Conservation (phyloP, 1,140 invertebrate genomes). For the Panulirus ornatus region DNA sequence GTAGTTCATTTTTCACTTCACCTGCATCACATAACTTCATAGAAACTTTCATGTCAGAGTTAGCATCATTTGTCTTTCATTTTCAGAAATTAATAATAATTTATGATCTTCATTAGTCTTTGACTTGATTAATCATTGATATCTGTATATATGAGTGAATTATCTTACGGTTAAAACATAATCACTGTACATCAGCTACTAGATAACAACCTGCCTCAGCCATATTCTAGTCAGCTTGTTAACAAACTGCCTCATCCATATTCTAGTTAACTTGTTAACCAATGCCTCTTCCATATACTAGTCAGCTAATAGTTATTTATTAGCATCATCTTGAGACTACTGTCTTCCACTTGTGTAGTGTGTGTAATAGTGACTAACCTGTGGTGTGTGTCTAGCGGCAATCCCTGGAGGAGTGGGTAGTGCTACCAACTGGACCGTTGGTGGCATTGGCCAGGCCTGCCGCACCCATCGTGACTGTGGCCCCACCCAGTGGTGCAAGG, state of each 20-base stretch:
- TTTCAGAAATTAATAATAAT: no score
- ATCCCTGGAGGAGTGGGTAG: slow-evolving; percentile 1
- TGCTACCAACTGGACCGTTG: slow-evolving; percentile 79
- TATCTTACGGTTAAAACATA: no score
- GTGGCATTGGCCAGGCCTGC: slow-evolving; percentile 84
- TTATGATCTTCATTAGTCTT: neutral
- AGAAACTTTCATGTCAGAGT: no score
- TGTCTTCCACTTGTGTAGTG: neutral
- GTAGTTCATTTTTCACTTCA: no score
- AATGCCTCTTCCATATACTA: slow-evolving; percentile 29
- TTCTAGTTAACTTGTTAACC: slow-evolving; percentile 38
- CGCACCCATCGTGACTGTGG: slow-evolving; percentile 76
- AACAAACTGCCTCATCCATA: neutral
- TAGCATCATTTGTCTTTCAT: neutral
- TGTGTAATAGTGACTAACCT: slow-evolving; percentile 23
- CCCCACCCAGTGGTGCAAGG: slow-evolving; percentile 75
- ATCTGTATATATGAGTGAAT: no score
- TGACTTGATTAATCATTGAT: neutral
- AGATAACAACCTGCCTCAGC: no score
- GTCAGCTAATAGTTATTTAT: neutral
- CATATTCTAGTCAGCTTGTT: neutral
- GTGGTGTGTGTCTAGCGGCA: slow-evolving; percentile 18
- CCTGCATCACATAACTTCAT: no score
- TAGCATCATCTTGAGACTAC: neutral
- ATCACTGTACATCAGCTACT: no score